A percentile compares a stretch with the other conserved stretches of the same genome.
Evolutionary conservation across 2,113 vertebrate genomes (phyloP).

Genomic region (Vanacampus margaritifer): DNA sequence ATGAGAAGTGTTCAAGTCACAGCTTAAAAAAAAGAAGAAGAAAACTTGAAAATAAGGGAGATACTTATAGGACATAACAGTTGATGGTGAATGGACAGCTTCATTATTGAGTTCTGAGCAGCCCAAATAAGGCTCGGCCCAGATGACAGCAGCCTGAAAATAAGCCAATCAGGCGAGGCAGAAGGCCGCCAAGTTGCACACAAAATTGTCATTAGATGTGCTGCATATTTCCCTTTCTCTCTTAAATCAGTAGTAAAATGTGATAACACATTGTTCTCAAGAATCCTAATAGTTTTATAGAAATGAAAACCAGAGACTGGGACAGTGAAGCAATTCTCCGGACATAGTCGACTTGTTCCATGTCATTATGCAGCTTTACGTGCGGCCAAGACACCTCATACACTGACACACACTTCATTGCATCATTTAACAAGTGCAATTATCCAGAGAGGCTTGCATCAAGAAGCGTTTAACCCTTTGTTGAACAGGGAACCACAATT

Average conservation of each 20-base stretch:
- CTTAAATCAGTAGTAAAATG: slow-evolving; percentile 5
- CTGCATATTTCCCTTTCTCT: neutral
- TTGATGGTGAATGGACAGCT: neutral
- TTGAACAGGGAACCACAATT: neutral
- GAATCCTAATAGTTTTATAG: no score
- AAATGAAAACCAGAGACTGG: neutral
- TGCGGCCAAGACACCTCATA: neutral
- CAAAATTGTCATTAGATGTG: no score
- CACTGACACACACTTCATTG: slow-evolving; percentile 7
- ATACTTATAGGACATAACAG: neutral
- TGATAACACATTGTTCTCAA: neutral
- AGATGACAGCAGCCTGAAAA: slow-evolving; percentile 12
- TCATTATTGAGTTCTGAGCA: neutral
- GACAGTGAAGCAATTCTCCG: neutral
- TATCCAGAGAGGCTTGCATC: neutral
- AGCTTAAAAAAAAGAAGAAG: neutral
- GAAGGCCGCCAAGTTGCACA: slow-evolving; percentile 1
- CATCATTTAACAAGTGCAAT: neutral
- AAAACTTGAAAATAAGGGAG: neutral
- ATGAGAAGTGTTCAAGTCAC: slow-evolving; percentile 4
- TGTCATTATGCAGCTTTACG: slow-evolving; percentile 34
- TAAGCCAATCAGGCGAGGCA: slow-evolving; percentile 4
- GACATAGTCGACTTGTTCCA: slow-evolving; percentile 30
- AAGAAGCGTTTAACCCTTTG: neutral
- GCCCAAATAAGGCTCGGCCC: slow-evolving; percentile 7